A percentile compares a stretch with the other conserved stretches of the same genome.
These are phyloP conservation scores for Drosophila hamatofila DNA, from an alignment of 2,888 invertebrate species.

Conservation along the genomic window DNA sequence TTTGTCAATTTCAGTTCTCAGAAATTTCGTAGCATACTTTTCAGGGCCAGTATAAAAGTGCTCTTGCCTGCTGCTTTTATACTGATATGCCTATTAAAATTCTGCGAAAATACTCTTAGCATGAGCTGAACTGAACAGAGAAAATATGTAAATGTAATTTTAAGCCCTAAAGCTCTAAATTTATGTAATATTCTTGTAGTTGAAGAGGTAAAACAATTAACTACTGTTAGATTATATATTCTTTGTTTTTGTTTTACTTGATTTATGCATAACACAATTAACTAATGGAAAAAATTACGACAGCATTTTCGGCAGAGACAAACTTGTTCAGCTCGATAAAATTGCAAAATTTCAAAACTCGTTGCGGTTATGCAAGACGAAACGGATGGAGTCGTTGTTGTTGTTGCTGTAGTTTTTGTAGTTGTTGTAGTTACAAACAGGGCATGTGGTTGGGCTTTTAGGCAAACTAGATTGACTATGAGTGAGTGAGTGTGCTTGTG, in stretches of 20 bases:
- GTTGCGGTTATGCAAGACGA: conserved; percentile 34
- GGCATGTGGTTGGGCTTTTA: conserved; percentile 30
- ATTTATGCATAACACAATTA: conserved; percentile 21
- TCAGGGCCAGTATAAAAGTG: background rate
- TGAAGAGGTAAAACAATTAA: conserved; percentile 4
- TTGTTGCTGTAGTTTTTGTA: background rate
- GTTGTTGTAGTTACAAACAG: conserved; percentile 31
- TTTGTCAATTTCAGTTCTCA: background rate
- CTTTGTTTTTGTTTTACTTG: background rate
- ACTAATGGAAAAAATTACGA: conserved; percentile 8
- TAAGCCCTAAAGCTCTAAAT: background rate
- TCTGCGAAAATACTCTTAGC: background rate
- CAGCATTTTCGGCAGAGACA: conserved; percentile 3
- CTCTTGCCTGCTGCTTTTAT: background rate
- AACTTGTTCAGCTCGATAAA: conserved; percentile 11
- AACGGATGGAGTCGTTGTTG: background rate
- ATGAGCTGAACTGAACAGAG: background rate
- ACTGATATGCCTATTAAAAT: background rate
- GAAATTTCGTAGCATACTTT: conserved; percentile 7
- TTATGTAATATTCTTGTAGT: background rate
- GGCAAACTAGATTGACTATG: conserved; percentile 17
- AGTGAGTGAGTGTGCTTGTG: conserved; percentile 5
- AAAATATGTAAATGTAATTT: background rate
- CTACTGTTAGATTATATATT: background rate
- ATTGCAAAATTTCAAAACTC: conserved; percentile 42